Conservation (phyloP, 2,797 vertebrate species). For the Sylvilagus floridanus region DNA sequence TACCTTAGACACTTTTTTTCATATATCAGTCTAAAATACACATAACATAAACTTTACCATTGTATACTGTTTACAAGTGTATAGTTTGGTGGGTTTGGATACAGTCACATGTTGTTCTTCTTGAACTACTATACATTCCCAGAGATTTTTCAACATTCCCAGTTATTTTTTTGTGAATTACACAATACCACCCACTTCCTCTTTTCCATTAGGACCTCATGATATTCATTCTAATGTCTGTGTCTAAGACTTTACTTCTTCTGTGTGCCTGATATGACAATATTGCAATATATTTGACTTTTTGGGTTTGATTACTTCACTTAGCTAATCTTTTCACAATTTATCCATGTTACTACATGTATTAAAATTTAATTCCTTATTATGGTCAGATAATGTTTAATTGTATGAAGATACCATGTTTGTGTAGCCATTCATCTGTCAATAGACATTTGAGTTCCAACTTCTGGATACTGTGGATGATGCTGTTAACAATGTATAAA, state of each 20-base stretch:
- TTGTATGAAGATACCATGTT: neutral
- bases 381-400: neutral
- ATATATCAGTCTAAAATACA: neutral
- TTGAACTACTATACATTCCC: neutral
- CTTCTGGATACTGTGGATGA: neutral
- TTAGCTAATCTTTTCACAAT: neutral
- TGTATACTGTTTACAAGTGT: neutral
- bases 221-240: neutral
- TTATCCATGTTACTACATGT: neutral
- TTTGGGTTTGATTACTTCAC: neutral
- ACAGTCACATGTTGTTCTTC: neutral
- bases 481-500: neutral
- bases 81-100: neutral
- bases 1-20: neutral
- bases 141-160: neutral
- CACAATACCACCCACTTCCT: neutral
- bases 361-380: neutral
- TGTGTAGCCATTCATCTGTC: neutral
- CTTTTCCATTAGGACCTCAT: neutral
- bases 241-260: neutral
- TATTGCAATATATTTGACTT: neutral
- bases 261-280: neutral
- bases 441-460: neutral
- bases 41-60: neutral
- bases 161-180: neutral